phyloP scores from a whole-genome alignment of 2,797 vertebrate genomes.

The Sciaenops ocellatus region DNA sequence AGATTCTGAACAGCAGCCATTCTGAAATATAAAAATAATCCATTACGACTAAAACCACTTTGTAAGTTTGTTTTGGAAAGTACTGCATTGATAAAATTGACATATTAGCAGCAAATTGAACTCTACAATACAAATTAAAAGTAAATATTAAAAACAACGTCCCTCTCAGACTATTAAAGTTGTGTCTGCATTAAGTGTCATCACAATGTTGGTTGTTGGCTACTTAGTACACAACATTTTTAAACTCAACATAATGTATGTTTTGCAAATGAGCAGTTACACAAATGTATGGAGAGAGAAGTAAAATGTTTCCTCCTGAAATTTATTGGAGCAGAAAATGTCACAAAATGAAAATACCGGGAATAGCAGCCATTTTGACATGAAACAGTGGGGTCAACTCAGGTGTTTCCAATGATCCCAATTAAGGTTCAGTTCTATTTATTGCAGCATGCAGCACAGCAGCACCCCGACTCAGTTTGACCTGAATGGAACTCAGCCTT shows the following conservation, averaged over 20 bases:
- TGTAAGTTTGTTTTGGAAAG: background rate
- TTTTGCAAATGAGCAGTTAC: background rate
- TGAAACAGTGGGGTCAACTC: too few species aligned
- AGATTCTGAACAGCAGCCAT: background rate
- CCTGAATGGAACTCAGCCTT: too few species aligned
- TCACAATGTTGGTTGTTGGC: background rate
- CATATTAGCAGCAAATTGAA: too few species aligned
- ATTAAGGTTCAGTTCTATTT: too few species aligned
- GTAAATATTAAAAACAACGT: too few species aligned
- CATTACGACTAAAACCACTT: background rate
- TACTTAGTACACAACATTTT: background rate
- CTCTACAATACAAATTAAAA: too few species aligned
- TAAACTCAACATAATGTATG: background rate
- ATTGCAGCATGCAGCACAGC: too few species aligned
- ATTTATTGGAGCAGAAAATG: background rate
- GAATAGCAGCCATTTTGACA: too few species aligned
- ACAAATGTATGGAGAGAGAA: background rate
- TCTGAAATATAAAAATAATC: background rate
- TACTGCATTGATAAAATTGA: background rate
- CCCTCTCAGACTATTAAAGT: background rate
- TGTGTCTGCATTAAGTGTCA: background rate
- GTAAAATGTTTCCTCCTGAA: background rate
- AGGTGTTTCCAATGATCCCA: too few species aligned
- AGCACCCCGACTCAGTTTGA: too few species aligned
- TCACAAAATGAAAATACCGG: background rate